A percentile compares a stretch with the other conserved stretches of the same genome.
phyloP scores from a whole-genome alignment of 1,140 invertebrate genomes.

The Neodiprion fabricii region DNA sequence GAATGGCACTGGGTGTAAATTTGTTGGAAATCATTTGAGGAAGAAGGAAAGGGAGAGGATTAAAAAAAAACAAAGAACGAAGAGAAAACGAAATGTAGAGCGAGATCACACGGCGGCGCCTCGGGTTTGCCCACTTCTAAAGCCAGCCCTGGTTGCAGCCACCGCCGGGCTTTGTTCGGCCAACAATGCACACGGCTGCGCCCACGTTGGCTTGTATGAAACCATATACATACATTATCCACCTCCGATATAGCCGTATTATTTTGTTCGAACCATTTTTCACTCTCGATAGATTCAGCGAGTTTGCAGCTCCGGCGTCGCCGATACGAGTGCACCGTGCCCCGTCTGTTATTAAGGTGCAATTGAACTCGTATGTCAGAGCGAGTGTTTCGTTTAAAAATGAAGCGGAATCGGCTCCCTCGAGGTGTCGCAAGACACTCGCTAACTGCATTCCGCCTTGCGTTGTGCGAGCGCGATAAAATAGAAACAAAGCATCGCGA shows the following conservation, averaged over 20 bases:
- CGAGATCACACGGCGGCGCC: slow-evolving; percentile 23
- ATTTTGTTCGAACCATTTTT: slow-evolving; percentile 34
- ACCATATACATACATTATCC: slow-evolving; percentile 43
- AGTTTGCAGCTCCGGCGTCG: not conserved
- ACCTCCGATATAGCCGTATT: slow-evolving; percentile 50
- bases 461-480: too few relatives aligned
- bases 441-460: too few relatives aligned
- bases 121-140: slow-evolving; percentile 22
- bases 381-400: not conserved
- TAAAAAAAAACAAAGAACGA: too few relatives aligned
- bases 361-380: not conserved
- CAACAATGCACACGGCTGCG: slow-evolving; percentile 45
- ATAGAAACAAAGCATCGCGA: too few relatives aligned
- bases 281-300: not conserved
- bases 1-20: not conserved
- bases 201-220: slow-evolving; percentile 43
- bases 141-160: slow-evolving; percentile 22
- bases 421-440: too few relatives aligned
- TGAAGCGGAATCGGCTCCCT: too few relatives aligned
- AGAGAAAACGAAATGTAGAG: slow-evolving; percentile 32
- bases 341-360: not conserved
- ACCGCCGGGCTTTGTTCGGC: slow-evolving; percentile 45
- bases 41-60: too few relatives aligned
- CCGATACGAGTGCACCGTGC: not conserved
- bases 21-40: not conserved